Conservation (phyloP, 2,113 vertebrate genomes). For the Pseudorectes ferrugineus region DNA sequence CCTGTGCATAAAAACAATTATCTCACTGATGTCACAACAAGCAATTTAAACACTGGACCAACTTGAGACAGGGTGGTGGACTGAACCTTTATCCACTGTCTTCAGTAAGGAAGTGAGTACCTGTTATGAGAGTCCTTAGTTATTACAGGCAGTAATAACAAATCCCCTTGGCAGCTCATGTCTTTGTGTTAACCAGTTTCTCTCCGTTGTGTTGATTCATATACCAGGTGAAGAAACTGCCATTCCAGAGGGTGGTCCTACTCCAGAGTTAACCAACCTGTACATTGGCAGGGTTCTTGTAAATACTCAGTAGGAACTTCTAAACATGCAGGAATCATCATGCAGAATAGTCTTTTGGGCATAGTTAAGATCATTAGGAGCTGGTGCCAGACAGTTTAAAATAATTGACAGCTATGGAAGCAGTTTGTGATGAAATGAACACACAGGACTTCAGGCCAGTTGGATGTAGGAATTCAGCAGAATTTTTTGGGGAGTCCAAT, state of each 20-base stretch:
- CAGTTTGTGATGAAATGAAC: not conserved
- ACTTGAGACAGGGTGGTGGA: not conserved
- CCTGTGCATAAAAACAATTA: not conserved
- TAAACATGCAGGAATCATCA: not conserved
- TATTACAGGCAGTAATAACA: not conserved
- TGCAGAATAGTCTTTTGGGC: not conserved
- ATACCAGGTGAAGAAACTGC: not conserved
- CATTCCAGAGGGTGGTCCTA: not conserved
- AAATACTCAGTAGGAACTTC: not conserved
- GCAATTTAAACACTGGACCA: not conserved
- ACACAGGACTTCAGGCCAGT: rapidly evolving
- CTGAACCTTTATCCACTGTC: not conserved
- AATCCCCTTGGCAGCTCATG: not conserved
- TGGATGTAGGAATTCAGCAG: not conserved
- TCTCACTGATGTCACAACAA: not conserved
- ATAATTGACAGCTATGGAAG: not conserved
- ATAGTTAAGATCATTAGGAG: not conserved
- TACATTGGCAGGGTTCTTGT: not conserved
- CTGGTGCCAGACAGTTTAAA: not conserved
- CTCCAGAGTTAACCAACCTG: not conserved
- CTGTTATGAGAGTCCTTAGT: rapidly evolving
- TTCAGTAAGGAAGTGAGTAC: not conserved
- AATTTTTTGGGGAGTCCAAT: not conserved
- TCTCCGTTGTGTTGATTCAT: not conserved
- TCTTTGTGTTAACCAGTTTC: not conserved